Percentiles rank a stretch among this genome's conserved stretches.
Evolutionary conservation across 2,888 invertebrate genomes (phyloP).

Genomic region (Lathronympha strigana): DNA sequence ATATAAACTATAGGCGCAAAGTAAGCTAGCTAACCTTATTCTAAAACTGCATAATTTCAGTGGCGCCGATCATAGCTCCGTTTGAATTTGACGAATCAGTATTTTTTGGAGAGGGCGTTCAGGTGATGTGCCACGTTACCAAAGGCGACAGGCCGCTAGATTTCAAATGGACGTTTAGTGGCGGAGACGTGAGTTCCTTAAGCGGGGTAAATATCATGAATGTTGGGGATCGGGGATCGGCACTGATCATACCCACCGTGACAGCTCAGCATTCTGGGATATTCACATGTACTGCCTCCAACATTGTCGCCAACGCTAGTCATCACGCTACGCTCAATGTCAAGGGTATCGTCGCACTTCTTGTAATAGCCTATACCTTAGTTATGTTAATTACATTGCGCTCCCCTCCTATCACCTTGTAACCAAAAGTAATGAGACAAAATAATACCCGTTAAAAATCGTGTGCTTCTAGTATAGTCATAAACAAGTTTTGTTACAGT

Average conservation of each 20-base stretch:
- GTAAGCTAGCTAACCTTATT: not conserved
- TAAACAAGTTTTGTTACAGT: constrained; percentile 71
- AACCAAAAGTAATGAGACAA: constrained; percentile 1
- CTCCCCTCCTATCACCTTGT: constrained; percentile 4
- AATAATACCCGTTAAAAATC: constrained; percentile 4
- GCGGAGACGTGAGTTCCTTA: constrained; percentile 82
- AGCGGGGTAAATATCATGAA: constrained; percentile 62
- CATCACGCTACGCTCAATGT: constrained; percentile 86
- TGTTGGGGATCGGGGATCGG: constrained; percentile 86
- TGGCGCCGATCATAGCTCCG: constrained; percentile 68
- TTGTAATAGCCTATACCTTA: constrained; percentile 2
- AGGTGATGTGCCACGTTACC: constrained; percentile 84
- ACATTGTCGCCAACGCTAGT: constrained; percentile 85
- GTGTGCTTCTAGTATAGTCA: constrained; percentile 20
- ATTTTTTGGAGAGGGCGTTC: constrained; percentile 84
- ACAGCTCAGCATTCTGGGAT: constrained; percentile 85
- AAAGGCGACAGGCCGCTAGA: constrained; percentile 88
- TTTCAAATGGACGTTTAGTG: constrained; percentile 66
- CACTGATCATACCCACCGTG: constrained; percentile 81
- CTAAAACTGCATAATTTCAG: constrained; percentile 67
- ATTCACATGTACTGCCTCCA: constrained; percentile 87
- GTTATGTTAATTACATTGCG: constrained; percentile 11
- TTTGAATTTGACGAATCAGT: constrained; percentile 85
- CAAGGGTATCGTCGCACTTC: constrained; percentile 82
- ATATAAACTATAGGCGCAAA: not conserved